Evolutionary conservation across 2,113 vertebrate genomes (phyloP).

Genomic region (Toxostoma redivivum): DNA sequence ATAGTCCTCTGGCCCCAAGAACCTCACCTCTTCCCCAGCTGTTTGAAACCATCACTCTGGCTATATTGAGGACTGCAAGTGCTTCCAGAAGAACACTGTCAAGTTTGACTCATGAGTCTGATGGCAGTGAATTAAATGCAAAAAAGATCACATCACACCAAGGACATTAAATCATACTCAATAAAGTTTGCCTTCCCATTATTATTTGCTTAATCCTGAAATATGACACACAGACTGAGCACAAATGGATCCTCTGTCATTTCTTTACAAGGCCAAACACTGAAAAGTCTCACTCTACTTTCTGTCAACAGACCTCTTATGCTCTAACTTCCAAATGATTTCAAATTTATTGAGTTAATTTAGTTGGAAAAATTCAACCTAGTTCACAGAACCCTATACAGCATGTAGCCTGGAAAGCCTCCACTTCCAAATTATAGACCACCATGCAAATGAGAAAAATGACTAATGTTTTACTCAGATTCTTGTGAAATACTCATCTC

Average conservation of each 20-base stretch:
- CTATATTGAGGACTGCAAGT: not conserved
- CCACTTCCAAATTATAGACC: not conserved
- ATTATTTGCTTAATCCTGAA: constrained; percentile 25
- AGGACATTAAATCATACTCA: not conserved
- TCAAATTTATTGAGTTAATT: not conserved
- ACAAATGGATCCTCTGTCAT: not conserved
- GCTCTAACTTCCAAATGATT: not conserved
- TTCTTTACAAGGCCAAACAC: not conserved
- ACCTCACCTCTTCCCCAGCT: not conserved
- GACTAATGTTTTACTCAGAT: not conserved
- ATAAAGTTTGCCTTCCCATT: not conserved
- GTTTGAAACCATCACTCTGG: not conserved
- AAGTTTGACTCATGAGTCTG: not conserved
- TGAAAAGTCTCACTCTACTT: not conserved
- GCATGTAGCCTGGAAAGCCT: not conserved
- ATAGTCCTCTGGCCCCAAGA: not conserved
- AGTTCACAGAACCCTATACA: not conserved
- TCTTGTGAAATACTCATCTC: not conserved
- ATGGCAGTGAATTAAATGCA: not conserved
- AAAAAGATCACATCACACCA: not conserved
- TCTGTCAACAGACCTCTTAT: not conserved
- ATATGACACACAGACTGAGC: not conserved
- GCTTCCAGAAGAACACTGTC: not conserved
- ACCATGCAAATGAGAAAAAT: not conserved
- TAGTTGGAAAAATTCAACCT: not conserved